Evolutionary conservation across 2,113 vertebrate species (phyloP), one percentile per base, ranked within the genome.

Genomic region (Acanthochromis polyacanthus): DNA sequence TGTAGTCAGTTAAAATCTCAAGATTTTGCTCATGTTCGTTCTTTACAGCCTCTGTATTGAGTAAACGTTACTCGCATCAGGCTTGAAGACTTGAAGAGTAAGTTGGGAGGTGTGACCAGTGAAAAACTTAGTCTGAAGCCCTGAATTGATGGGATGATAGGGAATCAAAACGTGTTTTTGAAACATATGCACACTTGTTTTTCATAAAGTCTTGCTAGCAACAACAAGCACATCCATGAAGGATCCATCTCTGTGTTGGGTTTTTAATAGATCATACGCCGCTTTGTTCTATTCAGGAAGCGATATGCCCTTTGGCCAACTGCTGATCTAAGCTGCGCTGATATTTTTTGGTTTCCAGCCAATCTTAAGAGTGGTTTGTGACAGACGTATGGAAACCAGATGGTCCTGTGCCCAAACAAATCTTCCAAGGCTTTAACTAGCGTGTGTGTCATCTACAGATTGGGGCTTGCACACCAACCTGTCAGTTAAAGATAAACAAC

Each of bases 361-460:
- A 89, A 79, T 30, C 60, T 43, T 81, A 70, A 74, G 70, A 70
- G 61, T 82, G 77, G 17, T 71, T 88, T 85, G 77, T 86, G 89
- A 87, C 80, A 88, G 83, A 65, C 86, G 87, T 85, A 82, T 93
- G 92, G 91, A 86, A 85, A 87, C 86, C 93, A 93, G 90, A 93
- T 89, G 89, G 65, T 78, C 32, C 57, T 85, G 67, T 70, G 65
- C 81, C 81, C 65, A 88, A 91, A 88, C 80, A 75, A 70, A 63
- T 74, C 80, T 23, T 75, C 43, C 64, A 60, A 80, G 60, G 25
- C 43, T 74, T 43, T 71, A 78, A 88, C 65, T 51, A 50, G 70
- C 74, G 69, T 43, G 61, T 71, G 61, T 87, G 80, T 71, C 89
- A 89, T 89, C 78, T 86, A 80, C 63, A 80, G 77, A 71, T 71